These are phyloP conservation scores for Ooceraea biroi DNA, from an alignment of 1,140 invertebrate species.

Conservation along the genomic window DNA sequence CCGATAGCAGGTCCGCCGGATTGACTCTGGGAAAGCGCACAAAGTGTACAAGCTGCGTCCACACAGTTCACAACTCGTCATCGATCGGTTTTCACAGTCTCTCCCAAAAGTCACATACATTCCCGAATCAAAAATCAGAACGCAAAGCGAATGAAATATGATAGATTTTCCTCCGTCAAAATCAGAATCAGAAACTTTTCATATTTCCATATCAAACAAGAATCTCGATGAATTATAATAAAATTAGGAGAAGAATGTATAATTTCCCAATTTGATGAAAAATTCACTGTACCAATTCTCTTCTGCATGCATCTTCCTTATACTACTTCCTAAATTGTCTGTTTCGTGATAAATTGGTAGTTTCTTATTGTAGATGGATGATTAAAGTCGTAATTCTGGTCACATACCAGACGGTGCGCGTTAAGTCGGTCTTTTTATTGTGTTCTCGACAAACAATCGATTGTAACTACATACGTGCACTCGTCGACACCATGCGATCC, in stretches of 20 bases:
- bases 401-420: neutral
- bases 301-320: neutral
- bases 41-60: constrained; percentile 29
- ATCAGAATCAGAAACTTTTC: too few relatives aligned
- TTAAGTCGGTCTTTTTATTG: neutral
- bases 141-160: neutral
- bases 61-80: constrained; percentile 22
- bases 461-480: neutral
- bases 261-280: too few relatives aligned
- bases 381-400: neutral
- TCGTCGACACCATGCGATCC: constrained; percentile 5
- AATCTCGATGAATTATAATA: too few relatives aligned
- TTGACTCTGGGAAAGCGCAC: constrained; percentile 6
- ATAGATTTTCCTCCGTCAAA: neutral
- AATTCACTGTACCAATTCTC: neutral
- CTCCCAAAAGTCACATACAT: constrained; percentile 5
- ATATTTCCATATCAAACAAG: too few relatives aligned
- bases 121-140: neutral
- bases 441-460: neutral
- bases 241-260: too few relatives aligned
- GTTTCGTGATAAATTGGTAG: neutral
- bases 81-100: constrained; percentile 20
- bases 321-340: neutral
- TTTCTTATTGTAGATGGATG: neutral
- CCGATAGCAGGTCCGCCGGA: constrained; percentile 27